Evolutionary conservation across 2,113 vertebrate species (phyloP).

Genomic region (Ailurus styani): DNA sequence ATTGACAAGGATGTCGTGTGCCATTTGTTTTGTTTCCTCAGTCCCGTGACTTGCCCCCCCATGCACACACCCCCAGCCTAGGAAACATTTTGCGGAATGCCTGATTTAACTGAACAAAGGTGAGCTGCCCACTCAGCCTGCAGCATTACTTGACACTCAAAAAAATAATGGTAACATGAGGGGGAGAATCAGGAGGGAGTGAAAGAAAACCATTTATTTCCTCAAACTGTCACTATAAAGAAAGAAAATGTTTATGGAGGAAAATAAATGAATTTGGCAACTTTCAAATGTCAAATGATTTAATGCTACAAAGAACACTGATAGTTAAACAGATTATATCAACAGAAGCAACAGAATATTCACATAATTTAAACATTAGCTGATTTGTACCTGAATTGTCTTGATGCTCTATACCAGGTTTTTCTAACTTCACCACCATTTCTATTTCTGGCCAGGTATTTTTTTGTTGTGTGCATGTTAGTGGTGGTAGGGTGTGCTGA

Average conservation of each 20-base stretch:
- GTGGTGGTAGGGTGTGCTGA: rapidly evolving
- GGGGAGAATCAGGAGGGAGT: neutral
- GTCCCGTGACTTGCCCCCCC: neutral
- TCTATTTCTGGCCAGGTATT: neutral
- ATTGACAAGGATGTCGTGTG: neutral
- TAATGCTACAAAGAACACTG: neutral
- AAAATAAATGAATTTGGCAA: too few relatives aligned
- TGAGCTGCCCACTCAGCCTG: neutral
- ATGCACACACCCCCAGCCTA: neutral
- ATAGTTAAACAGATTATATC: neutral
- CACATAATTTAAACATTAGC: neutral
- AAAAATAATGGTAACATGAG: neutral
- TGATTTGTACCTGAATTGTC: neutral
- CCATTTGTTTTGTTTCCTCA: neutral
- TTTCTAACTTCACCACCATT: neutral
- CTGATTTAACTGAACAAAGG: neutral
- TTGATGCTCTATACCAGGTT: neutral
- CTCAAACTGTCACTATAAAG: neutral
- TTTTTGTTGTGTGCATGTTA: neutral
- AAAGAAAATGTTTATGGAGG: neutral
- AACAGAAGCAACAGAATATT: neutral
- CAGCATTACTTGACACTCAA: neutral
- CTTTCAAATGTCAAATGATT: too few relatives aligned
- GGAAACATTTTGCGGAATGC: neutral
- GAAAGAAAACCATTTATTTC: neutral